phyloP scores from a whole-genome alignment of 1,140 invertebrate genomes.

The Ostrea denselamellosa region DNA sequence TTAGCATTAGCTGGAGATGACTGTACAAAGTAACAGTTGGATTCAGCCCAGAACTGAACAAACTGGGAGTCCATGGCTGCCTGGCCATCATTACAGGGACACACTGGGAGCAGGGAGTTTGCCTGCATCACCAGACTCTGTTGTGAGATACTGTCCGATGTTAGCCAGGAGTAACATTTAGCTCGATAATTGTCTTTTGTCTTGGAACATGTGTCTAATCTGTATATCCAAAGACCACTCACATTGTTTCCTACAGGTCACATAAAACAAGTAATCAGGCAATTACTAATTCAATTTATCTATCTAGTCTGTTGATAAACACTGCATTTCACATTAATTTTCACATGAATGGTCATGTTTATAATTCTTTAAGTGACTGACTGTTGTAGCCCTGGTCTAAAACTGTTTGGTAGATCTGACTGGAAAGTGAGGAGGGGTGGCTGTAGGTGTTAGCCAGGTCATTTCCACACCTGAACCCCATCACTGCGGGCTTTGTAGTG shows the following conservation, averaged over 20 bases:
- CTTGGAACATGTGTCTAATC: neutral
- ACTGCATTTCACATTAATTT: no score
- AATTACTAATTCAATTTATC: neutral
- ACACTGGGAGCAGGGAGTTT: neutral
- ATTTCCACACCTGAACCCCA: conserved; percentile 23
- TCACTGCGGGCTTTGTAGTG: neutral
- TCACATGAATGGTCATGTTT: no score
- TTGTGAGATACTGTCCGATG: neutral
- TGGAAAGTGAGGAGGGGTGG: neutral
- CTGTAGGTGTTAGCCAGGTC: neutral
- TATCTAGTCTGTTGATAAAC: no score
- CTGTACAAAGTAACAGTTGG: conserved; percentile 31
- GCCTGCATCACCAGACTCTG: conserved; percentile 3
- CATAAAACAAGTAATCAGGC: neutral
- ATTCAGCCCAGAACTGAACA: neutral
- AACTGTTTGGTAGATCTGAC: neutral
- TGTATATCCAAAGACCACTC: neutral
- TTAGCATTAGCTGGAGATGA: neutral
- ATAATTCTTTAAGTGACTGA: neutral
- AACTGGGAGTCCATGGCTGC: neutral
- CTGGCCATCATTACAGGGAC: neutral
- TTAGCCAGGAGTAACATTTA: neutral
- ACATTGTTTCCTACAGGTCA: conserved; percentile 4
- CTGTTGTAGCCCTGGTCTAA: neutral
- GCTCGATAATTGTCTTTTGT: neutral